phyloP scores from a whole-genome alignment of 2,113 vertebrate species.

The Daphoenositta chrysoptera region DNA sequence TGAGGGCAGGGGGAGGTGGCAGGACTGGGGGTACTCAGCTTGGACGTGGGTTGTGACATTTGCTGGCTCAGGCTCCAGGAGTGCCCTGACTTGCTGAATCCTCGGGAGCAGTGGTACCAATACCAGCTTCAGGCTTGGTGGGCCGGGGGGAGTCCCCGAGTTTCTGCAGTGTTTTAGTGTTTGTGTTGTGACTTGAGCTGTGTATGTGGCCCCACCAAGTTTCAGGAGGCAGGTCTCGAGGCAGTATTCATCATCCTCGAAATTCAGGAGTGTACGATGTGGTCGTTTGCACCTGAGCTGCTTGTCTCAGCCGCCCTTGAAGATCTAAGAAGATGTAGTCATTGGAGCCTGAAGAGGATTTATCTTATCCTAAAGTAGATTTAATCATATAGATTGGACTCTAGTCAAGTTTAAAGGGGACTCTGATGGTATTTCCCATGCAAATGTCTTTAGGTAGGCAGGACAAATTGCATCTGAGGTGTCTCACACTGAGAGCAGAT shows the following conservation, averaged over 20 bases:
- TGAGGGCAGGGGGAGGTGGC: neutral
- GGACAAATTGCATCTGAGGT: neutral
- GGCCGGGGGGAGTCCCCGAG: accelerated
- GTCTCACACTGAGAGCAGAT: neutral
- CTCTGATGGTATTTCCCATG: neutral
- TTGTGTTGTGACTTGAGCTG: neutral
- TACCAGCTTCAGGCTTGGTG: neutral
- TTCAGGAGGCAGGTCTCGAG: neutral
- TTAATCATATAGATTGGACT: neutral
- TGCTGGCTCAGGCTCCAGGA: neutral
- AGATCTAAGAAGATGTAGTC: neutral
- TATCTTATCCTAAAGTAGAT: neutral
- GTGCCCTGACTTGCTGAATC: neutral
- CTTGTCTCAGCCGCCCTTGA: neutral
- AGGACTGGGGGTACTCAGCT: neutral
- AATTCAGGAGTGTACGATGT: neutral
- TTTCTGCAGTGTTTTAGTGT: neutral
- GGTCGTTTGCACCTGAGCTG: neutral
- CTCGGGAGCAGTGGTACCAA: accelerated
- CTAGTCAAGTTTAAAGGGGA: neutral
- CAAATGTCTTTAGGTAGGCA: neutral
- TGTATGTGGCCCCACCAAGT: neutral
- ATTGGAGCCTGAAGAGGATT: neutral
- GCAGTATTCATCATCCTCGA: neutral
- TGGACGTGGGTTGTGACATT: neutral